Evolutionary conservation across 2,888 invertebrate species (phyloP).

Genomic region (Melanostoma mellinum): DNA sequence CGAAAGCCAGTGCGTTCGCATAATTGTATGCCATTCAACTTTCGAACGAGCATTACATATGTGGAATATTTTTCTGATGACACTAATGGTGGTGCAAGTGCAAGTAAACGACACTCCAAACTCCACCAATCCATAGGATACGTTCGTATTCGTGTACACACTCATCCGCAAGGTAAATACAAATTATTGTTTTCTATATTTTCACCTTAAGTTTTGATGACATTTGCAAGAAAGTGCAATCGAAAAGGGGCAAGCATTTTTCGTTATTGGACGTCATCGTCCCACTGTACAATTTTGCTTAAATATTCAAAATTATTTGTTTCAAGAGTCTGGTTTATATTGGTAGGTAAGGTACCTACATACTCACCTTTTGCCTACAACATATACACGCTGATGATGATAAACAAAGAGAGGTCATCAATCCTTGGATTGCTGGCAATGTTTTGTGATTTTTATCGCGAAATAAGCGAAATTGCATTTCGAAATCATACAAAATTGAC

Average conservation of each 20-base stretch:
- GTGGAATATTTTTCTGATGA: constrained; percentile 51
- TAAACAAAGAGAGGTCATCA: constrained; percentile 58
- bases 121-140: constrained; percentile 19
- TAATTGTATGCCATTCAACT: constrained; percentile 42
- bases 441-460: constrained; percentile 33
- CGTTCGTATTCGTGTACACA: neutral
- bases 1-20: constrained; percentile 23
- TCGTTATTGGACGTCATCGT: neutral
- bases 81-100: constrained; percentile 40
- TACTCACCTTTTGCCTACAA: neutral
- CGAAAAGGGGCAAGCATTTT: constrained; percentile 40
- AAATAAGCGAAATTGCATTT: constrained; percentile 44
- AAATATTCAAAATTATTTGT: constrained; percentile 46
- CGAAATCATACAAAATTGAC: constrained; percentile 31
- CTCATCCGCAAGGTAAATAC: too few species aligned
- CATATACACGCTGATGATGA: constrained; percentile 22
- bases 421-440: constrained; percentile 40
- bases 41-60: neutral
- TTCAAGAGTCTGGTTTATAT: constrained; percentile 27
- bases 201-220: constrained; percentile 34
- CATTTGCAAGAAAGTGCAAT: constrained; percentile 51
- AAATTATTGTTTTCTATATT: neutral
- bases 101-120: constrained; percentile 29
- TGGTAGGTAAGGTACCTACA: neutral
- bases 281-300: constrained; percentile 31